These are phyloP conservation scores for Lepilemur ruficaudatus DNA, from an alignment of 2,797 vertebrate species.

Conservation along the genomic window DNA sequence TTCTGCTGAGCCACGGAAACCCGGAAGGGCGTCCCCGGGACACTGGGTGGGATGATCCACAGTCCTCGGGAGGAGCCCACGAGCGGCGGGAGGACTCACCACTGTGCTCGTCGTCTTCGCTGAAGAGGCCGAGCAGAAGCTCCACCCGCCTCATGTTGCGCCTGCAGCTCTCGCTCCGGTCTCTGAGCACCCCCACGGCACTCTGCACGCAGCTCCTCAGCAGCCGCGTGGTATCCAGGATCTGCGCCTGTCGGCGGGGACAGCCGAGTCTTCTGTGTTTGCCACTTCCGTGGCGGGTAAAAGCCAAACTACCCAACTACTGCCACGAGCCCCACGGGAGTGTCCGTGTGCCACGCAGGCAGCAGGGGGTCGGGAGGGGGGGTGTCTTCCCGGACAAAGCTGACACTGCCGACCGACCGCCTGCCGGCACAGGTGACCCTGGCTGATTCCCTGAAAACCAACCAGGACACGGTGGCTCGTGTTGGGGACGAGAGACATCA, in stretches of 20 bases:
- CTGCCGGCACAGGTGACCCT: neutral
- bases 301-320: too few species aligned
- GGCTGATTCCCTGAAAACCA: neutral
- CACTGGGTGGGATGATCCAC: rapidly evolving
- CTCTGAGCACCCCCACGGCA: constrained; percentile 92
- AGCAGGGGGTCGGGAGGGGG: too few species aligned
- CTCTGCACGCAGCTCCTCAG: constrained; percentile 94
- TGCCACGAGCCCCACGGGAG: neutral
- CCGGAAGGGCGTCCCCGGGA: neutral
- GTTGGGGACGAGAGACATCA: rapidly evolving
- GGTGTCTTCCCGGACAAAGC: neutral
- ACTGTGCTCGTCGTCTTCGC: constrained; percentile 79
- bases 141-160: constrained; percentile 90
- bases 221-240: constrained; percentile 91
- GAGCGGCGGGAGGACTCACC: constrained; percentile 58
- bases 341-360: neutral
- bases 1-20: neutral
- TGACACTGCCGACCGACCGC: rapidly evolving
- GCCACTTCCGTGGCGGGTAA: rapidly evolving
- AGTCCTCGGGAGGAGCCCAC: too few species aligned
- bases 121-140: constrained; percentile 90
- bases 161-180: constrained; percentile 82
- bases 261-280: neutral
- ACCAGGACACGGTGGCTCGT: rapidly evolving
- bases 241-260: neutral